Conservation (phyloP, 2,888 invertebrate species). For the Bellardia pandia region DNA sequence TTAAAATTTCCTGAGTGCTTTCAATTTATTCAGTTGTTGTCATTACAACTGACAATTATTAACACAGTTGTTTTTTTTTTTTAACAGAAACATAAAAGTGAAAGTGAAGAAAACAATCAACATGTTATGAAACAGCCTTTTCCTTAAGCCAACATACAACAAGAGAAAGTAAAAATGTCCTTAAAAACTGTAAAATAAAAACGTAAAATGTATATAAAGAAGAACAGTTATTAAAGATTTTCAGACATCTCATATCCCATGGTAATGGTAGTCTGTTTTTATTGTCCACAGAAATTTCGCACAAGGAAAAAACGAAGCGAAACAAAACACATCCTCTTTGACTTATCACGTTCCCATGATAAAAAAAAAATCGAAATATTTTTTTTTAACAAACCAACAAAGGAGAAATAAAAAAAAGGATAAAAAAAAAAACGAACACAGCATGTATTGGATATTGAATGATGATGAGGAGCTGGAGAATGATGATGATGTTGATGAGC, state of each 20-base stretch:
- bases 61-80: background rate
- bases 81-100: background rate
- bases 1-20: too few relatives aligned
- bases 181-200: background rate
- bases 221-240: constrained; percentile 13
- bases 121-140: background rate
- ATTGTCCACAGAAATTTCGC: background rate
- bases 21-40: too few relatives aligned
- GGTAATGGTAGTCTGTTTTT: background rate
- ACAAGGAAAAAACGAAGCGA: background rate
- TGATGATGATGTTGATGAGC: background rate
- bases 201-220: background rate
- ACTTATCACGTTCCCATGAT: constrained; percentile 46
- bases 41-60: background rate
- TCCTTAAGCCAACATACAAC: background rate
- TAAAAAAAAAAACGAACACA: constrained; percentile 3
- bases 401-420: constrained; percentile 27
- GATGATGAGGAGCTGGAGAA: background rate
- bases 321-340: constrained; percentile 15
- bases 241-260: background rate
- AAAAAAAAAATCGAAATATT: constrained; percentile 38
- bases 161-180: background rate
- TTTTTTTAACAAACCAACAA: background rate
- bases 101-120: constrained; percentile 1
- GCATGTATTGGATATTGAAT: background rate